These are phyloP conservation scores for Pseudomyrmex sp. DNA, from an alignment of 1,140 invertebrate species.

Conservation along the genomic window DNA sequence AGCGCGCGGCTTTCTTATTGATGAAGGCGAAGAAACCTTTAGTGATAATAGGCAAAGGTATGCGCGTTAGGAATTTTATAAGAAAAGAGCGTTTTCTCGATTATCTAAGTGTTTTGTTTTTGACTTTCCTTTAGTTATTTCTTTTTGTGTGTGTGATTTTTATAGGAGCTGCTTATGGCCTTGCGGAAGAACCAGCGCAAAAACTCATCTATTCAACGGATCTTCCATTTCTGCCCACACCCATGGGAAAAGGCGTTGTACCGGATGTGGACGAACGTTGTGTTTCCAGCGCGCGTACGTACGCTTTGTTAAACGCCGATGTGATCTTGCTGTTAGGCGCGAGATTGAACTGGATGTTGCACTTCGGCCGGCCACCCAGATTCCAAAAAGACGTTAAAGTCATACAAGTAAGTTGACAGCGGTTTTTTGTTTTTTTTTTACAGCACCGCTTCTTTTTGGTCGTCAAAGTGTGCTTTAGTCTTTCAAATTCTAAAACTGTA, in stretches of 20 bases:
- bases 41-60: conserved; percentile 96
- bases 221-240: conserved; percentile 96
- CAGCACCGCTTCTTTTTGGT: too few species aligned
- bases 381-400: conserved; percentile 94
- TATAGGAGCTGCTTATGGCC: conserved; percentile 91
- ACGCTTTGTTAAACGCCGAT: conserved; percentile 94
- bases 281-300: conserved; percentile 94
- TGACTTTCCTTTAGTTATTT: neutral
- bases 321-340: conserved; percentile 96
- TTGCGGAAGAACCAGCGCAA: conserved; percentile 90
- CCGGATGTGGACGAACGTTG: conserved; percentile 92
- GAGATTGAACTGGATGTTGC: conserved; percentile 98
- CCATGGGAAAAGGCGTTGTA: conserved; percentile 98
- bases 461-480: too few species aligned
- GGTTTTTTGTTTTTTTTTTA: neutral
- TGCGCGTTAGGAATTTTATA: neutral
- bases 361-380: conserved; percentile 96
- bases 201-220: conserved; percentile 90
- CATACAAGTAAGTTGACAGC: conserved; percentile 89
- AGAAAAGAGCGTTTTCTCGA: neutral
- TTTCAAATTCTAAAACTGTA: too few species aligned
- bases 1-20: conserved; percentile 89
- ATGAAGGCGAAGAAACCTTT: conserved; percentile 91
- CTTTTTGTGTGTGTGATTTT: neutral
- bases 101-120: neutral